A percentile compares a stretch with the other conserved stretches of the same genome.
Evolutionary conservation across 2,888 invertebrate species (phyloP).

Genomic region (Pyrocoelia pectoralis): DNA sequence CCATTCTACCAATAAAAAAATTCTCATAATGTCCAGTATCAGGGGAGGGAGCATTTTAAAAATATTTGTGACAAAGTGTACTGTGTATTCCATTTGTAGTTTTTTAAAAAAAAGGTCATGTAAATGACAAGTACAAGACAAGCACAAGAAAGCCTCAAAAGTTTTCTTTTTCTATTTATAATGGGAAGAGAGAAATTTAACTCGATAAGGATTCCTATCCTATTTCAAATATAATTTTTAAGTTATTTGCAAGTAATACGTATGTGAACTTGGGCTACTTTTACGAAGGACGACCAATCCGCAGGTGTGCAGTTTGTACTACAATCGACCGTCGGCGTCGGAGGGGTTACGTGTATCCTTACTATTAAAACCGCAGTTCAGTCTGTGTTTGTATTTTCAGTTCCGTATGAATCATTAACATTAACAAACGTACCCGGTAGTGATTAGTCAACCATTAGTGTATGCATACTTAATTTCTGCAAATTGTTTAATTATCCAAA

Average conservation of each 20-base stretch:
- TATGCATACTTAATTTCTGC: background rate
- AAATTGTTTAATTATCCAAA: background rate
- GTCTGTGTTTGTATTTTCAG: constrained; percentile 15
- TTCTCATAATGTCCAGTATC: no score
- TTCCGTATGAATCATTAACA: constrained; percentile 17
- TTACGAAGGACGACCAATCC: constrained; percentile 50
- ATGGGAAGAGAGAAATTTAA: no score
- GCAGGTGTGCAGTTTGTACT: constrained; percentile 26
- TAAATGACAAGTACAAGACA: no score
- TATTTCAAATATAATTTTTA: no score
- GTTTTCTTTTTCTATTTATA: no score
- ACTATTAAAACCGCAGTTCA: constrained; percentile 10
- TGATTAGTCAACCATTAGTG: background rate
- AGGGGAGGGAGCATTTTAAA: no score
- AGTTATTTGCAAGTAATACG: constrained; percentile 19
- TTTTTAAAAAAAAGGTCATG: no score
- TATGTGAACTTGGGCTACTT: constrained; percentile 54
- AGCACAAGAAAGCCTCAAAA: no score
- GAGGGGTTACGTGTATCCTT: constrained; percentile 19
- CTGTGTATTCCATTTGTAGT: no score
- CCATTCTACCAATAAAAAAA: no score
- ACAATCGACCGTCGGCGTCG: constrained; percentile 16
- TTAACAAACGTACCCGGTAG: background rate
- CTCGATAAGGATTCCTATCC: no score
- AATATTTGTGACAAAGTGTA: no score